These are phyloP conservation scores for Drosophila antonietae DNA, from an alignment of 2,888 invertebrate genomes.

Conservation along the genomic window DNA sequence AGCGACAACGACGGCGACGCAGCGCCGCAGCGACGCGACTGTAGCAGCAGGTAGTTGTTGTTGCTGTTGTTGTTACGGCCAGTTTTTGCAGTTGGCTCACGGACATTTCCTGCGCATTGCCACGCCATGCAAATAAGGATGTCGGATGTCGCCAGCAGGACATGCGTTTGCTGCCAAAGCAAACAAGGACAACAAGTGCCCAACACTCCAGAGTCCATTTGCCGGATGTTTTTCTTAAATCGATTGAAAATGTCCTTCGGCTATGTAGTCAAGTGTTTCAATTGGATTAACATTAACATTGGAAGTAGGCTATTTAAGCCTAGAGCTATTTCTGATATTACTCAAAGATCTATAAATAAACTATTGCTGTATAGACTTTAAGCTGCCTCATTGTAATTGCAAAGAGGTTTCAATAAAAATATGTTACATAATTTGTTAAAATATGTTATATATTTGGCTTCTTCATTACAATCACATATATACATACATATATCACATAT, in stretches of 20 bases:
- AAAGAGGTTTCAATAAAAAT: too few relatives aligned
- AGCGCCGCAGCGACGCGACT: slow-evolving; percentile 9
- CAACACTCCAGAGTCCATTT: slow-evolving; percentile 6
- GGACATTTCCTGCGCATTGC: slow-evolving; percentile 68
- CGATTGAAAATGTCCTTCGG: slow-evolving; percentile 31
- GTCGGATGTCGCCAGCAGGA: slow-evolving; percentile 59
- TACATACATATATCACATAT: too few relatives aligned
- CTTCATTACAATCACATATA: too few relatives aligned
- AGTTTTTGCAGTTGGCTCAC: slow-evolving; percentile 47
- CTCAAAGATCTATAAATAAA: background rate
- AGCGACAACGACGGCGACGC: slow-evolving; percentile 20
- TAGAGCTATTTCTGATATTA: background rate
- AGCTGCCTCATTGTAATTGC: too few relatives aligned
- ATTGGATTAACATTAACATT: slow-evolving; percentile 10
- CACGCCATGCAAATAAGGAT: slow-evolving; percentile 73
- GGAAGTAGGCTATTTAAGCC: background rate
- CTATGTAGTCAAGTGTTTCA: slow-evolving; percentile 26
- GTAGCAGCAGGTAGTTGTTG: slow-evolving; percentile 56
- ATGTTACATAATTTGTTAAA: too few relatives aligned
- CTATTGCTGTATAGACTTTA: background rate
- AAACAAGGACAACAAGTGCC: slow-evolving; percentile 59
- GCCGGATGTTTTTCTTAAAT: slow-evolving; percentile 62
- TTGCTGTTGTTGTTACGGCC: slow-evolving; percentile 5
- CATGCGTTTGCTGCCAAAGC: slow-evolving; percentile 28
- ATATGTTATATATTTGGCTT: too few relatives aligned